Percentiles rank a stretch among this genome's conserved stretches.
Conservation (phyloP, 2,888 invertebrate genomes). For the Blastobasis adustella region DNA sequence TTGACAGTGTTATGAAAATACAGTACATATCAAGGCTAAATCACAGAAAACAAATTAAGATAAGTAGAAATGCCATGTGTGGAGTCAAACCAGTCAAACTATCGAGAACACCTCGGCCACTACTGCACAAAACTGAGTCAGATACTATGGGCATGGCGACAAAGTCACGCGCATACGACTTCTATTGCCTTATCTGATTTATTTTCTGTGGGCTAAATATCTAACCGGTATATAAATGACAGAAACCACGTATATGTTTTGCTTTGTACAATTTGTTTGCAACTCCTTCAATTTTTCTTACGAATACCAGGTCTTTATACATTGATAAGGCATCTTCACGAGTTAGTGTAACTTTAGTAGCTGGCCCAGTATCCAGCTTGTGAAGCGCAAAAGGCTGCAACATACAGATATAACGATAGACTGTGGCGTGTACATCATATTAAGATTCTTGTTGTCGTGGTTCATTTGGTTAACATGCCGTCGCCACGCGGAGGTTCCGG, state of each 20-base stretch:
- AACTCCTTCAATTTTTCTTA: slow-evolving; percentile 96
- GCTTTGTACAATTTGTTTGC: slow-evolving; percentile 97
- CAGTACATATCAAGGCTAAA: too few species aligned
- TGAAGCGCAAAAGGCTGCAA: slow-evolving; percentile 92
- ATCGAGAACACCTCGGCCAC: too few species aligned
- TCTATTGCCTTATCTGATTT: not conserved
- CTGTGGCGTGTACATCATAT: too few species aligned
- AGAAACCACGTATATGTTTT: slow-evolving; percentile 96
- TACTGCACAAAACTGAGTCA: too few species aligned
- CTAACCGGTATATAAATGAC: slow-evolving; percentile 95
- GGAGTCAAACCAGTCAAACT: too few species aligned
- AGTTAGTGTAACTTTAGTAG: slow-evolving; percentile 80
- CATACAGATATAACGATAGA: not conserved
- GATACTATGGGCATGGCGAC: too few species aligned
- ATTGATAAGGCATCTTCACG: slow-evolving; percentile 89
- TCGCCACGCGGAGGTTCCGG: too few species aligned
- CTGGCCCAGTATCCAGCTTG: slow-evolving; percentile 90
- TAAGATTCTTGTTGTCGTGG: too few species aligned
- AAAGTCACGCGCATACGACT: not conserved
- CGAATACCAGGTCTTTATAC: slow-evolving; percentile 86
- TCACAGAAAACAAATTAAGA: too few species aligned
- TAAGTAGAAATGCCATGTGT: too few species aligned
- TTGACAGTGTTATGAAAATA: too few species aligned
- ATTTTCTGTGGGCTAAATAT: not conserved
- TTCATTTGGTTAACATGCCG: too few species aligned